Evolutionary conservation across 2,888 invertebrate genomes (phyloP).

Genomic region (Ennomos fuscantarius): DNA sequence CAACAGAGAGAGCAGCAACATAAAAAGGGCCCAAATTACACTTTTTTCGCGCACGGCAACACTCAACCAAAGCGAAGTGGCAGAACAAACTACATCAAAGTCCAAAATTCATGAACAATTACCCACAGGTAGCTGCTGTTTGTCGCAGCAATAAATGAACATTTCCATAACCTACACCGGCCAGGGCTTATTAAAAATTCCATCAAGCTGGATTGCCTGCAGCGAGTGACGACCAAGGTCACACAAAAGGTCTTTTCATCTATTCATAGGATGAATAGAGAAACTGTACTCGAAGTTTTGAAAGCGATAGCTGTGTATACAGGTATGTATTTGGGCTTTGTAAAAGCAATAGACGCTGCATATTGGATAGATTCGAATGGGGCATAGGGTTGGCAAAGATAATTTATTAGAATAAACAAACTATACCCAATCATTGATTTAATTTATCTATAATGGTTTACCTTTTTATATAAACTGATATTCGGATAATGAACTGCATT

Average conservation of each 20-base stretch:
- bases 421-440: too few species aligned
- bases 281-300: conserved; percentile 28
- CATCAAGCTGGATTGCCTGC: conserved; percentile 66
- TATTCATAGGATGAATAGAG: conserved; percentile 33
- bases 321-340: conserved; percentile 6
- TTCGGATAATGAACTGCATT: too few species aligned
- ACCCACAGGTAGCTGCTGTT: conserved; percentile 37
- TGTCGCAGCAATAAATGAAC: conserved; percentile 61
- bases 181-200: conserved; percentile 74
- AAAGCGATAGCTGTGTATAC: conserved; percentile 27
- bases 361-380: conserved; percentile 23
- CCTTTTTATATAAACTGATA: too few species aligned
- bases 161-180: conserved; percentile 64
- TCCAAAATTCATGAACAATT: conserved; percentile 69
- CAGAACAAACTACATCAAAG: conserved; percentile 32
- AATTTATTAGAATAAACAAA: background rate
- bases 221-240: conserved; percentile 56
- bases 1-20: too few species aligned
- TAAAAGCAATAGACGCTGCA: conserved; percentile 23
- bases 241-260: conserved; percentile 64
- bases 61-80: conserved; percentile 1
- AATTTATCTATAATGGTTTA: too few species aligned
- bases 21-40: background rate
- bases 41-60: background rate
- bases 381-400: conserved; percentile 1